Evolutionary conservation across 2,113 vertebrate species (phyloP), one percentile per base, ranked within the genome.

Genomic region (Scophthalmus maximus): DNA sequence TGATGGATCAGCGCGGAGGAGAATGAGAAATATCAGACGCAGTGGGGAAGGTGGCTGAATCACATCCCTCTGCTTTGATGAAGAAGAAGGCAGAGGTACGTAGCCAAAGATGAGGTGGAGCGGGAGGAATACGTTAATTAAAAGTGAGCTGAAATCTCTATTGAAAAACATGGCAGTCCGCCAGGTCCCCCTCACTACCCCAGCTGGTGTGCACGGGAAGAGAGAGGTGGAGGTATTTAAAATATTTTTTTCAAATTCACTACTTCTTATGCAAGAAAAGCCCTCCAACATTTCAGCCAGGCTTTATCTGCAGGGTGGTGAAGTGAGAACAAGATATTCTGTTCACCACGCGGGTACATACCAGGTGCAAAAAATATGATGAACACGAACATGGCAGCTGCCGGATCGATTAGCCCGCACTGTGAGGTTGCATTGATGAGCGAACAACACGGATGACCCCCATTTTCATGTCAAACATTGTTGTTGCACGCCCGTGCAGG

Each of bases 1-100:
- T 77, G 79, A 86, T 72, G 66, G 77, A 78, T 82, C 61, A 46
- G 36, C 12, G 44, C 14, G 0, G 76, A 68, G 42, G 67, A 75
- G 62, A 67, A 64, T 1, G 60, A 40, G 63, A n/a, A 62, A 75
- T 20, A 46, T 46, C 42, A 46, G 42, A 46, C 62, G 2, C 65
- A 29, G 67, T 10, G 2, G 53, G 66, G 61, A 65, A 40, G 74
- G 27, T 8, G 47, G 61, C 62, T 52, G 49, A 75, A 79, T 76
- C 67, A 44, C 68, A 69, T 47, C 49, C 57, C 8, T 44, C 52
- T 1, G 14, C 81, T 88, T 87, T 88, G 79, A 88, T 81, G 68
- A 69, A 22, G 61, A 30, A 57, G 50, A 44, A 66, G 57, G 56
- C 64, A 64, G 40, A 62, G 58, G 55, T 34, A 47, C 1, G 40